Evolutionary conservation across 1,140 invertebrate species (phyloP), one percentile per base, ranked within the genome.

Genomic region (Drosophila orena): DNA sequence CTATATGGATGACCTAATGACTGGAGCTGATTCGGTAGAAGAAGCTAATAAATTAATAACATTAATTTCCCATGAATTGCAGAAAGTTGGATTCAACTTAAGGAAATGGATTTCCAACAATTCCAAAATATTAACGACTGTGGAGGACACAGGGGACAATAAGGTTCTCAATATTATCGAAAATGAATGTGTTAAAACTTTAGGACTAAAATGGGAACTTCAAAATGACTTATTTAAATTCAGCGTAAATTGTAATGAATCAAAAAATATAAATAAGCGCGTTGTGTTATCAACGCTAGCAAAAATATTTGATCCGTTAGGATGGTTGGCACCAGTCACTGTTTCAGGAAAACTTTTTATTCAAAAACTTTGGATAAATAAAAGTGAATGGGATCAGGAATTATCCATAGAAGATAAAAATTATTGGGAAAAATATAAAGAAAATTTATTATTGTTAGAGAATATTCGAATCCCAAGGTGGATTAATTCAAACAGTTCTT

Each of bases 61-160:
- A 24, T 2, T 8, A 12, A 15, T 15, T 15, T 47, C 30, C 14
- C 12, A n/a, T 6, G 17, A 47, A 12, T 11, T 47, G 3, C 12
- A 35, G 2, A 59, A 49, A 2, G 20, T 50, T 1, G 44, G 6
- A 10, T 50, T 38, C 1, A 37, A 47, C 7, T 47, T 47, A 8
- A 58, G 14, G 1, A 58, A 58, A 35, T 58, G 17, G 30, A 58
- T 58, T 58, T 58, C 30, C 14, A 47, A 47, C 10, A 4, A 22
- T 15, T 8, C 11, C 0, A 4, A 47, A 37, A 37, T 46, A 47
- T 35, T 46, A 8, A 4, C 2, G 10, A 35, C 20, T 12, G 57
- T 50, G 4, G 34, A 37, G 2, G 42, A 37, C 14, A 58, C 30
- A 7, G 38, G 38, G 12, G n/a, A 40, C n/a, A 40, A 40, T 40